These are phyloP conservation scores for Lithophane leautieri DNA, from an alignment of 2,888 invertebrate species.

Conservation along the genomic window DNA sequence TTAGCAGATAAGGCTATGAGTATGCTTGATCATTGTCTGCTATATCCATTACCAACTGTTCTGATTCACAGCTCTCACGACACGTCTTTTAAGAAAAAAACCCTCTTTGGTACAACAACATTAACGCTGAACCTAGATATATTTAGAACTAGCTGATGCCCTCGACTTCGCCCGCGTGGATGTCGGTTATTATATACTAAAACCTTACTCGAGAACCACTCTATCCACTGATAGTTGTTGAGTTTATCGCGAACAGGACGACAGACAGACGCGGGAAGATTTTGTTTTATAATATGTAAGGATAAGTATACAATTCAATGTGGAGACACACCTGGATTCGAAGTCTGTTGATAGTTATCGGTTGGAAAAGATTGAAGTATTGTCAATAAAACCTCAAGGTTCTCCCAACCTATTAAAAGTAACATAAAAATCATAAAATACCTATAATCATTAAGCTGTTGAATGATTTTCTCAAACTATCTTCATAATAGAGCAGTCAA, in stretches of 20 bases:
- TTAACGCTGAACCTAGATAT: not conserved
- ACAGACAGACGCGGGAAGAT: no score
- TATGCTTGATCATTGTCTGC: conserved; percentile 63
- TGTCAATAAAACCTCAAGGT: not conserved
- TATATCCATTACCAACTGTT: conserved; percentile 51
- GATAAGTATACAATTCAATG: no score
- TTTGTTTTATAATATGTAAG: no score
- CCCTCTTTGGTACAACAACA: not conserved
- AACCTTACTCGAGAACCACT: no score
- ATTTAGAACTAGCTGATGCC: no score
- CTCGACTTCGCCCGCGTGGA: no score
- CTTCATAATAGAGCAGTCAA: conserved; percentile 50
- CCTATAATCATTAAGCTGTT: conserved; percentile 7
- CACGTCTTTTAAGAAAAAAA: conserved; percentile 3
- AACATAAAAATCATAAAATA: conserved; percentile 4
- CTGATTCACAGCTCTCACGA: conserved; percentile 56
- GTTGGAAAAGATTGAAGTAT: not conserved
- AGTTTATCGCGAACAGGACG: no score
- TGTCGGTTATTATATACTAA: no score
- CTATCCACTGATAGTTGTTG: no score
- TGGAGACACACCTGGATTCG: not conserved
- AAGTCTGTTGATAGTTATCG: not conserved
- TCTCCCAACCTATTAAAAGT: conserved; percentile 4
- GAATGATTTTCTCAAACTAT: conserved; percentile 45
- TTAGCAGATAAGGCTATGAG: conserved; percentile 65